Evolutionary conservation across 2,797 vertebrate species (phyloP).

Genomic region (Percopsis omiscomaycus): DNA sequence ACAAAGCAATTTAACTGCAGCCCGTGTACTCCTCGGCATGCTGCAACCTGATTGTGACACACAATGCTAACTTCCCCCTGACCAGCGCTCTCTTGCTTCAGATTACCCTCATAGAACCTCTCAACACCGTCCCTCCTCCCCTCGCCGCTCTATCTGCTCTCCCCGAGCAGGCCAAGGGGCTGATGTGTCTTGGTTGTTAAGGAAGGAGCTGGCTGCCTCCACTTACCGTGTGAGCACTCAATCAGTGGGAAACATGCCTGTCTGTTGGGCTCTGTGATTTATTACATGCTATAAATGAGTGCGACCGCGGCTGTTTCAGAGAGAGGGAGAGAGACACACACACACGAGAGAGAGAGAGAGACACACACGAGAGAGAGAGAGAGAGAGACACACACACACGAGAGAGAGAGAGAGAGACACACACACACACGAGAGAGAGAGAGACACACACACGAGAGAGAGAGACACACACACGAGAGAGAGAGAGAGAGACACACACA

Average conservation of each 20-base stretch:
- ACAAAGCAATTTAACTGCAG: slow-evolving; percentile 8
- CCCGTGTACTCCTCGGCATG: slow-evolving; percentile 4
- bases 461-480: too few species aligned
- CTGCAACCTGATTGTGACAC: slow-evolving; percentile 4
- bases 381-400: too few species aligned
- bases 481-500: too few species aligned
- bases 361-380: too few species aligned
- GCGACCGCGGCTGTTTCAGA: slow-evolving; percentile 29
- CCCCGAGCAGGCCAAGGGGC: slow-evolving; percentile 30
- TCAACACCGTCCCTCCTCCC: slow-evolving; percentile 9
- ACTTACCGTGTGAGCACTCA: slow-evolving; percentile 64
- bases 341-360: too few species aligned
- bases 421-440: too few species aligned
- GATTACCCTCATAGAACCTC: slow-evolving; percentile 23
- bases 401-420: too few species aligned
- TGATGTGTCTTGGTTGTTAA: slow-evolving; percentile 45
- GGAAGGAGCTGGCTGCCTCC: slow-evolving; percentile 42
- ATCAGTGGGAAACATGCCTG: slow-evolving; percentile 60
- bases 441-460: too few species aligned
- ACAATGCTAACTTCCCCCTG: slow-evolving; percentile 4
- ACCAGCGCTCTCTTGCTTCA: slow-evolving; percentile 16
- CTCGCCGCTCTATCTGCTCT: slow-evolving; percentile 8
- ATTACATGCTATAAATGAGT: slow-evolving; percentile 63
- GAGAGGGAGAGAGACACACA: too few species aligned
- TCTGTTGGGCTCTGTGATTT: slow-evolving; percentile 62